Percentiles rank a stretch among this genome's conserved stretches.
phyloP scores from a whole-genome alignment of 2,888 invertebrate species.

The Sminthurinus aureus region DNA sequence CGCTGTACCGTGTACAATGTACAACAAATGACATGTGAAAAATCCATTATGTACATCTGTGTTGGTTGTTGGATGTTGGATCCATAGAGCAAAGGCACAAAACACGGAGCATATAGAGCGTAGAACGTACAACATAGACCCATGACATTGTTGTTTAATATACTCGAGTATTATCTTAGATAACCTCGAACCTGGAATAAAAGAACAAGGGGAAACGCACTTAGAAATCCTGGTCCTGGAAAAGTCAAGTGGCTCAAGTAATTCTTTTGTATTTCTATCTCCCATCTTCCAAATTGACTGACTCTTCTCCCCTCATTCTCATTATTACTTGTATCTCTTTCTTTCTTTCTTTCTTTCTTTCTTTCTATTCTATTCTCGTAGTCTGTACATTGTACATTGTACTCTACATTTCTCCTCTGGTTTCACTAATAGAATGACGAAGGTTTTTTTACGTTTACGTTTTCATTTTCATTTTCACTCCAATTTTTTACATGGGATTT shows the following conservation, averaged over 20 bases:
- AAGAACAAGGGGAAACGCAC: not conserved
- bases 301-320: not conserved
- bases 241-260: slow-evolving; percentile 21
- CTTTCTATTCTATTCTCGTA: not conserved
- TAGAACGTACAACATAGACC: too few species aligned
- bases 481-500: not conserved
- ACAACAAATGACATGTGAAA: too few species aligned
- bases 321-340: not conserved
- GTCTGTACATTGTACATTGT: too few species aligned
- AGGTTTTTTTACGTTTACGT: not conserved
- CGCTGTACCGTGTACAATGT: too few species aligned
- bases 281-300: not conserved
- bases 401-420: not conserved
- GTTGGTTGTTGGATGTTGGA: not conserved
- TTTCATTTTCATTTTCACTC: not conserved
- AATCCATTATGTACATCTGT: not conserved
- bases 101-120: not conserved
- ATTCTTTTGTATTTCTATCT: slow-evolving; percentile 22
- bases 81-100: not conserved
- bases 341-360: not conserved
- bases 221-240: not conserved
- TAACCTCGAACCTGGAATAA: not conserved
- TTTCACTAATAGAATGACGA: not conserved
- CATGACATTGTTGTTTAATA: not conserved
- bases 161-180: not conserved